Base-by-base conservation (phyloP, 1,140 invertebrate species). In the Whitmania pigra region DNA sequence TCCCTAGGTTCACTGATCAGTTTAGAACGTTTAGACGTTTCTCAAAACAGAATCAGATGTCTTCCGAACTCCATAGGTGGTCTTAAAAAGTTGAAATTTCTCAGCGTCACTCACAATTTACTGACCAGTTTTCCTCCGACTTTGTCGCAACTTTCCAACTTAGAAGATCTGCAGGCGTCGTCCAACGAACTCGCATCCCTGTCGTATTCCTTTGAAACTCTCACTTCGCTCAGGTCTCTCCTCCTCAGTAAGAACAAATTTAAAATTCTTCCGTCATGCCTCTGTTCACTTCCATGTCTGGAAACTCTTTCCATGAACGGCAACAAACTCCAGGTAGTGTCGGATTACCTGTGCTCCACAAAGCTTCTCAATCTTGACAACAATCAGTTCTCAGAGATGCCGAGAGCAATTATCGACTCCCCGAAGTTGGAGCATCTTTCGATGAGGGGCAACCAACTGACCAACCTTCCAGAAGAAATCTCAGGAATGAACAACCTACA, bases 211-310 rank as follows among this genome's bases (percentile, higher is more conserved):
- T 63, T 63, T 20, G 57, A 63, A 22, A 63, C 20, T n/a, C 29
- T 63, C 22, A 31, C 29, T 13, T 25, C 22, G 5, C 29, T 63
- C 22, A 63, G 22, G 29, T 63, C 57, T 7, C 22, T 63, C 29
- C 57, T 63, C 22, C 57, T 63, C 29, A 31, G 57, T 13, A 63
- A 63, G 57, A 63, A 63, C 57, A 63, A 18, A 22, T 63, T 63
- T 18, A 22, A 31, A 13, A 63, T 4, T 31, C 22, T 63, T n/a
- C 57, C 57, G 57, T 25, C 57, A 0, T 63, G 57, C 57, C 9
- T 63, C 22, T 63, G 57, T 20, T 25, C 22, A 0, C 57, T 63
- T 22, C 57, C 57, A 7, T 25, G 29, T 13, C 57, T 63, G 22
- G 57, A 63, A 63, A 63, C 22, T 63, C 29, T 63, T 13, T 25